Conservation (phyloP, 2,113 vertebrate species). For the Dissostichus mawsoni region DNA sequence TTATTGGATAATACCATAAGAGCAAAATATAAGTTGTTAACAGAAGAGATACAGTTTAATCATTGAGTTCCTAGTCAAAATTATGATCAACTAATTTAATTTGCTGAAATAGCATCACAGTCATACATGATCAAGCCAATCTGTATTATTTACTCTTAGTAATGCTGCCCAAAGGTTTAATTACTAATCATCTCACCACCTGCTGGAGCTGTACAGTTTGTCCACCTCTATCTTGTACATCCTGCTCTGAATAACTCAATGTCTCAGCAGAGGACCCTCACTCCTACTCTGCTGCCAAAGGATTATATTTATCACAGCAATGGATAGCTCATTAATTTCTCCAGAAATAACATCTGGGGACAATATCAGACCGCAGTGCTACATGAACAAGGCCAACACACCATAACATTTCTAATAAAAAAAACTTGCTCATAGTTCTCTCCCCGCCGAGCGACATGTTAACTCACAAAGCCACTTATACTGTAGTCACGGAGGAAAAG, state of each 20-base stretch:
- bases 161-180: conserved; percentile 14
- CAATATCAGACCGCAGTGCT: conserved; percentile 25
- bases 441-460: conserved; percentile 3
- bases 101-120: conserved; percentile 25
- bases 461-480: conserved; percentile 57
- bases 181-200: conserved; percentile 11
- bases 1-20: too few relatives aligned
- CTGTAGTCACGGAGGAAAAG: conserved; percentile 66
- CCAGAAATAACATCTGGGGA: conserved; percentile 50
- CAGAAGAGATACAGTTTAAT: conserved; percentile 44
- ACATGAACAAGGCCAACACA: conserved; percentile 51
- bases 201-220: conserved; percentile 19
- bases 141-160: conserved; percentile 29
- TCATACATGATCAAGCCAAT: conserved; percentile 27
- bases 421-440: conserved; percentile 19
- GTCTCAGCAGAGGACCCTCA: conserved; percentile 28
- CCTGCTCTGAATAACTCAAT: neutral
- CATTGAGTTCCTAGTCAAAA: conserved; percentile 38
- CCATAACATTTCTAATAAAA: conserved; percentile 46
- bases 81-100: conserved; percentile 41
- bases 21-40: conserved; percentile 42
- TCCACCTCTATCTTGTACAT: conserved; percentile 11
- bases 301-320: conserved; percentile 56
- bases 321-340: conserved; percentile 62
- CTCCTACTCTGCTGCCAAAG: conserved; percentile 34